Conservation (phyloP, 2,797 vertebrate genomes). For the Sebastolobus altivelis region DNA sequence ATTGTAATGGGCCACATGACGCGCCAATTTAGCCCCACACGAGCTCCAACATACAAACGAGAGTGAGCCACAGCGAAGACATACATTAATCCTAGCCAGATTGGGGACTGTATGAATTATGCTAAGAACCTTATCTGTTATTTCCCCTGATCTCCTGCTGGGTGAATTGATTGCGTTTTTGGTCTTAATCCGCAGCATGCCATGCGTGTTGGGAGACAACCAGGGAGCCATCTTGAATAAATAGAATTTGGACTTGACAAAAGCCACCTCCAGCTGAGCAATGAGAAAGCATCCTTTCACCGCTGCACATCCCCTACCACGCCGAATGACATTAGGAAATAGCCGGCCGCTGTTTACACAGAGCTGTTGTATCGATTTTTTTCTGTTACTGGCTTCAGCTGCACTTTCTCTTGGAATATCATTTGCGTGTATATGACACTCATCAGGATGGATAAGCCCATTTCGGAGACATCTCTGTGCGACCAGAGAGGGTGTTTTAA, state of each 20-base stretch:
- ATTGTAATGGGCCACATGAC: slow-evolving; percentile 70
- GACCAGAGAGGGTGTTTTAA: slow-evolving; percentile 69
- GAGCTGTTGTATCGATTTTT: slow-evolving; percentile 54
- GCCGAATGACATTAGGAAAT: slow-evolving; percentile 68
- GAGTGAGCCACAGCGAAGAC: slow-evolving; percentile 50
- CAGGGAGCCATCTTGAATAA: slow-evolving; percentile 83
- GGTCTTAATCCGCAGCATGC: slow-evolving; percentile 82
- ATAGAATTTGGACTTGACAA: slow-evolving; percentile 81
- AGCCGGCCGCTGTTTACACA: slow-evolving; percentile 52
- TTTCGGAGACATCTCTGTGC: slow-evolving; percentile 52
- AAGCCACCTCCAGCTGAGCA: slow-evolving; percentile 82
- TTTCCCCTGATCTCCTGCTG: slow-evolving; percentile 77
- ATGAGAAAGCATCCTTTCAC: slow-evolving; percentile 76
- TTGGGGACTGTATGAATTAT: slow-evolving; percentile 83
- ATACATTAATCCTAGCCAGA: slow-evolving; percentile 82
- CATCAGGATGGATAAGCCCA: slow-evolving; percentile 71
- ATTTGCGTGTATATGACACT: slow-evolving; percentile 57
- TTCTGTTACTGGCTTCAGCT: slow-evolving; percentile 33
- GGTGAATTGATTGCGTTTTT: slow-evolving; percentile 85
- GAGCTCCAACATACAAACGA: slow-evolving; percentile 63
- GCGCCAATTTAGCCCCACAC: slow-evolving; percentile 65
- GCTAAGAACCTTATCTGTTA: slow-evolving; percentile 82
- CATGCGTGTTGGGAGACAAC: slow-evolving; percentile 78
- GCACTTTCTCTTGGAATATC: slow-evolving; percentile 48
- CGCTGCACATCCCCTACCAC: slow-evolving; percentile 46